These are phyloP conservation scores for Exephanes ischioxanthus DNA, from an alignment of 2,888 invertebrate genomes.

Conservation along the genomic window DNA sequence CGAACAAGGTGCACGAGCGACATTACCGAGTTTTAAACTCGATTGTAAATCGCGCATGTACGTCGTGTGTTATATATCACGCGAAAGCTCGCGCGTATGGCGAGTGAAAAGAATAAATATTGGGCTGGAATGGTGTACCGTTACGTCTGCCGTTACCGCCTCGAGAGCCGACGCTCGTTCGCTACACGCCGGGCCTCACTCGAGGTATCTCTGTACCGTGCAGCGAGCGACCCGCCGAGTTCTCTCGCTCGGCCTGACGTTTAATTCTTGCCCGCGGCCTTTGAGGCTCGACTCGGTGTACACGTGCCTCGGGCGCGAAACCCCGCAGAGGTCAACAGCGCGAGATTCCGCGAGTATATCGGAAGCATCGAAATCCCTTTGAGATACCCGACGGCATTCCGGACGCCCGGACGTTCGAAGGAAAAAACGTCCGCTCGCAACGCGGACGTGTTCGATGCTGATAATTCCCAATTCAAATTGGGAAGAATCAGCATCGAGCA, in stretches of 20 bases:
- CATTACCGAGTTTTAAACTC: not conserved
- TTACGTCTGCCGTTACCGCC: slow-evolving; percentile 85
- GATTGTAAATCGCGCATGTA: not conserved
- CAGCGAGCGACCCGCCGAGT: slow-evolving; percentile 15
- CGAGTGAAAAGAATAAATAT: slow-evolving; percentile 83
- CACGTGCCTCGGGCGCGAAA: slow-evolving; percentile 20
- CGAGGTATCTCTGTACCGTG: not conserved
- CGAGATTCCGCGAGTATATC: not conserved
- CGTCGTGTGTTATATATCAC: slow-evolving; percentile 14
- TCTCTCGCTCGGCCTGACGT: slow-evolving; percentile 37
- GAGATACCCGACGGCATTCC: not conserved
- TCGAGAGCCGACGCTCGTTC: slow-evolving; percentile 73
- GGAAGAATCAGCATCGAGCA: too few relatives aligned
- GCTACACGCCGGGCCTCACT: slow-evolving; percentile 2
- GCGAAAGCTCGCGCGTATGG: slow-evolving; percentile 71
- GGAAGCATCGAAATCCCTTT: not conserved
- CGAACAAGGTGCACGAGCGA: not conserved
- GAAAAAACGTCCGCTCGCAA: not conserved
- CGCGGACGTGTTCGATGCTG: not conserved
- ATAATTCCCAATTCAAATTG: not conserved
- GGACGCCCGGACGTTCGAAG: not conserved
- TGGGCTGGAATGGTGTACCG: slow-evolving; percentile 83
- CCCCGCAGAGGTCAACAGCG: slow-evolving; percentile 49
- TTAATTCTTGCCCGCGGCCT: slow-evolving; percentile 52
- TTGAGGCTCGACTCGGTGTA: slow-evolving; percentile 27